A percentile compares a stretch with the other conserved stretches of the same genome.
These are phyloP conservation scores for Oxyura jamaicensis DNA, from an alignment of 2,113 vertebrate genomes.

Conservation along the genomic window DNA sequence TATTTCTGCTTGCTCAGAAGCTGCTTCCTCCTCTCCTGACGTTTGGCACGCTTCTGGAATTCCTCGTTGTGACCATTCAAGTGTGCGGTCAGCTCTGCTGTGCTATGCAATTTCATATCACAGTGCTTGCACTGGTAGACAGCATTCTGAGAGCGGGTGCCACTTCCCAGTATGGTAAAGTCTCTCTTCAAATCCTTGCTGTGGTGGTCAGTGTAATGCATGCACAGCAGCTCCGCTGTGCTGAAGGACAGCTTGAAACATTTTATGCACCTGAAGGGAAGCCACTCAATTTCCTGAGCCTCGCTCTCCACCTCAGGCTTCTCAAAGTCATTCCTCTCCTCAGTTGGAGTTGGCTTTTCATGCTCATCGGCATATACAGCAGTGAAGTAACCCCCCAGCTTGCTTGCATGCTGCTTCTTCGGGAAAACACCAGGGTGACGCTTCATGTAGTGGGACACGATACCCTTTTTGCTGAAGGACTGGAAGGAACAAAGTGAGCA, in stretches of 20 bases:
- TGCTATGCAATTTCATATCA: conserved; percentile 88
- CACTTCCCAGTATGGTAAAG: conserved; percentile 84
- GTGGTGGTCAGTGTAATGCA: conserved; percentile 97
- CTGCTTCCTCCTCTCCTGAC: conserved; percentile 90
- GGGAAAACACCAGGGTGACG: conserved; percentile 97
- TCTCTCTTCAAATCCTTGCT: conserved; percentile 93
- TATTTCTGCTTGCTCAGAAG: conserved; percentile 91
- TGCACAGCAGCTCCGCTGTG: conserved; percentile 88
- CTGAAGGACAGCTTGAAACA: conserved; percentile 94
- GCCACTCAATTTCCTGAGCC: conserved; percentile 84
- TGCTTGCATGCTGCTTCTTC: conserved; percentile 94
- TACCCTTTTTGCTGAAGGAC: conserved; percentile 97
- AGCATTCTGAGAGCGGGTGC: conserved; percentile 80
- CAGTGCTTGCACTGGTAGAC: conserved; percentile 95
- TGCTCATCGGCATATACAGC: conserved; percentile 92
- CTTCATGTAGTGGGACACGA: conserved; percentile 98
- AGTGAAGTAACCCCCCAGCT: conserved; percentile 94
- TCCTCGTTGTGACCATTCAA: conserved; percentile 93
- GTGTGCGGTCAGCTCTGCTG: conserved; percentile 87
- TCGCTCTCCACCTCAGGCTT: conserved; percentile 82
- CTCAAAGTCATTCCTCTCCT: conserved; percentile 78
- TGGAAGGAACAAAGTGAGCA: conserved; percentile 95
- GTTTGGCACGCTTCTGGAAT: conserved; percentile 93
- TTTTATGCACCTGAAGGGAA: conserved; percentile 94
- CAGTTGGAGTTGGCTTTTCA: conserved; percentile 70